phyloP scores from a whole-genome alignment of 1,140 invertebrate genomes.

The Hyposmocoma kahamanoa region DNA sequence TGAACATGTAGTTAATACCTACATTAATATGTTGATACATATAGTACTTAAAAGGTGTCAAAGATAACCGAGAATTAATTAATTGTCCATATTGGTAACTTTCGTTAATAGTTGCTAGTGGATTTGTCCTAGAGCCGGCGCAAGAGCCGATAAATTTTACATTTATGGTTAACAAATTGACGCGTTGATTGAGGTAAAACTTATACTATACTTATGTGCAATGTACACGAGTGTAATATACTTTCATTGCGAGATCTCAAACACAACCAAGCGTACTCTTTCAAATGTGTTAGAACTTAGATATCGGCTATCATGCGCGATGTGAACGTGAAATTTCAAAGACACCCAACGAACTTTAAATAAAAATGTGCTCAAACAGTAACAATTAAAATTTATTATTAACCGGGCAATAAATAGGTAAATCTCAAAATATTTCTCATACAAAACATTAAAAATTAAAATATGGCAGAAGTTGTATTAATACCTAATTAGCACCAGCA shows the following conservation, averaged over 20 bases:
- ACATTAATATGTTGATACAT: no score
- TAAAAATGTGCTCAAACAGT: slow-evolving; percentile 26
- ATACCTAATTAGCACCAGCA: slow-evolving; percentile 37
- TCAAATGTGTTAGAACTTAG: background rate
- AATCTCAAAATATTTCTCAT: slow-evolving; percentile 49
- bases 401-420: slow-evolving; percentile 46
- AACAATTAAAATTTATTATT: slow-evolving; percentile 62
- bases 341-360: background rate
- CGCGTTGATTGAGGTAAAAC: background rate
- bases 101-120: no score
- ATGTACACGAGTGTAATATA: background rate
- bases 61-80: no score
- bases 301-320: no score
- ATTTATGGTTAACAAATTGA: no score
- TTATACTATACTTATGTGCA: background rate
- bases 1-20: no score
- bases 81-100: no score
- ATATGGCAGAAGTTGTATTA: slow-evolving; percentile 57
- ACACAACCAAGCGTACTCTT: background rate
- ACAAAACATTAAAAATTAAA: slow-evolving; percentile 53
- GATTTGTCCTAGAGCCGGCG: no score
- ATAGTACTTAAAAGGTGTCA: no score
- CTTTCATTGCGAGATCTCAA: background rate
- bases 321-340: no score
- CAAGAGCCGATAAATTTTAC: no score